Evolutionary conservation across 2,888 invertebrate genomes (phyloP).

Genomic region (Drosophila flavopinicola): DNA sequence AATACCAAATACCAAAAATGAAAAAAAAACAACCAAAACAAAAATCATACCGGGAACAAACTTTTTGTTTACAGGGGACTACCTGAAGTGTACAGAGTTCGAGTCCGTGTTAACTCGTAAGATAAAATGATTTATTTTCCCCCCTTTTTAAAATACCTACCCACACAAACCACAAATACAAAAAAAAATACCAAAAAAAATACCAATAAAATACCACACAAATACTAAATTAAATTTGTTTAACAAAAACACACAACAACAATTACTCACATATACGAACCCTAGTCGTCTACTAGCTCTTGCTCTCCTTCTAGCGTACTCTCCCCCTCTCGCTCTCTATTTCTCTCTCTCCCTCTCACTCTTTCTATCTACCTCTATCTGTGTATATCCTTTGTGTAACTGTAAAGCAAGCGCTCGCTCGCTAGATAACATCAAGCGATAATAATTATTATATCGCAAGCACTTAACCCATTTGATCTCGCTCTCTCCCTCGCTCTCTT

Average conservation of each 20-base stretch:
- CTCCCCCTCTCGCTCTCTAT: slow-evolving; percentile 1
- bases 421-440: slow-evolving; percentile 18
- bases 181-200: slow-evolving; percentile 9
- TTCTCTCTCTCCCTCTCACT: slow-evolving; percentile 1
- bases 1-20: slow-evolving; percentile 32
- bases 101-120: slow-evolving; percentile 94
- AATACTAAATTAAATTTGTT: slow-evolving; percentile 34
- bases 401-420: slow-evolving; percentile 17
- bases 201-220: slow-evolving; percentile 19
- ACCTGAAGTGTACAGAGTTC: slow-evolving; percentile 93
- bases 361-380: slow-evolving; percentile 5
- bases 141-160: slow-evolving; percentile 47
- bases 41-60: slow-evolving; percentile 79
- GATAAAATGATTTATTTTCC: slow-evolving; percentile 84
- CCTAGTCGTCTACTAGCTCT: slow-evolving; percentile 54
- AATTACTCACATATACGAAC: slow-evolving; percentile 29
- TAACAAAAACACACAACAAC: slow-evolving; percentile 35
- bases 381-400: slow-evolving; percentile 7
- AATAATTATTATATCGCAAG: slow-evolving; percentile 25
- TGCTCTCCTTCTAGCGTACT: slow-evolving; percentile 23
- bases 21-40: slow-evolving; percentile 56
- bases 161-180: slow-evolving; percentile 30
- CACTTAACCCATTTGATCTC: slow-evolving; percentile 16
- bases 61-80: slow-evolving; percentile 86
- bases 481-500: no score